Conservation (phyloP, 2,113 vertebrate genomes). For the Toxotes jaculatrix region DNA sequence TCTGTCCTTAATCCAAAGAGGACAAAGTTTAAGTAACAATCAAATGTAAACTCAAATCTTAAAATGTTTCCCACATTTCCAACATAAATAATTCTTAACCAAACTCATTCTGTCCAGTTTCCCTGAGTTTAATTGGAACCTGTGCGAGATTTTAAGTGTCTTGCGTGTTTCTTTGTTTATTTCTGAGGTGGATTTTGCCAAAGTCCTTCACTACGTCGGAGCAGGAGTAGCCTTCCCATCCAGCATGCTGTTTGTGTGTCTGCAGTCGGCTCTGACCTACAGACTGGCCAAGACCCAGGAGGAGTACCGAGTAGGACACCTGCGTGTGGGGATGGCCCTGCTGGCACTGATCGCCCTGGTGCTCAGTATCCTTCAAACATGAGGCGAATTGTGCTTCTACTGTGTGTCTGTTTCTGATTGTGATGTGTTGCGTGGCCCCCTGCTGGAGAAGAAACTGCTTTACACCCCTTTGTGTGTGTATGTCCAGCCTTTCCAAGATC, state of each 20-base stretch:
- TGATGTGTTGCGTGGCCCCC: conserved; percentile 26
- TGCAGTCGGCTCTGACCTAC: conserved; percentile 91
- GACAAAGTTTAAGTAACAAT: background rate
- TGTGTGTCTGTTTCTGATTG: no score
- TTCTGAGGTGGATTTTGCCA: conserved; percentile 88
- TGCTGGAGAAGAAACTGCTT: conserved; percentile 24
- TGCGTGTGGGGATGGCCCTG: conserved; percentile 84
- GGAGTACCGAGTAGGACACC: conserved; percentile 86
- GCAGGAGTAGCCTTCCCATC: conserved; percentile 90
- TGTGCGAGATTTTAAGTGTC: background rate
- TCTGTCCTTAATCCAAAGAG: background rate
- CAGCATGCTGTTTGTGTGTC: conserved; percentile 89
- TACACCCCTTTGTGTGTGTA: background rate
- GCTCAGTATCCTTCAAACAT: conserved; percentile 89
- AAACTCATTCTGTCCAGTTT: background rate
- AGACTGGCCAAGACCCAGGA: conserved; percentile 88
- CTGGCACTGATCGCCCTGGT: conserved; percentile 87
- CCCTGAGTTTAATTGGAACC: no score
- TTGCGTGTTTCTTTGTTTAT: background rate
- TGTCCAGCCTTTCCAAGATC: background rate
- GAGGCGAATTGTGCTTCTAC: no score
- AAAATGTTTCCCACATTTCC: background rate
- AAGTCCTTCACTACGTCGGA: conserved; percentile 90
- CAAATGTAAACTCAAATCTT: background rate
- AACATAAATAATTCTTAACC: background rate